Evolutionary conservation across 1,140 invertebrate species (phyloP).

Genomic region (Pantala flavescens): DNA sequence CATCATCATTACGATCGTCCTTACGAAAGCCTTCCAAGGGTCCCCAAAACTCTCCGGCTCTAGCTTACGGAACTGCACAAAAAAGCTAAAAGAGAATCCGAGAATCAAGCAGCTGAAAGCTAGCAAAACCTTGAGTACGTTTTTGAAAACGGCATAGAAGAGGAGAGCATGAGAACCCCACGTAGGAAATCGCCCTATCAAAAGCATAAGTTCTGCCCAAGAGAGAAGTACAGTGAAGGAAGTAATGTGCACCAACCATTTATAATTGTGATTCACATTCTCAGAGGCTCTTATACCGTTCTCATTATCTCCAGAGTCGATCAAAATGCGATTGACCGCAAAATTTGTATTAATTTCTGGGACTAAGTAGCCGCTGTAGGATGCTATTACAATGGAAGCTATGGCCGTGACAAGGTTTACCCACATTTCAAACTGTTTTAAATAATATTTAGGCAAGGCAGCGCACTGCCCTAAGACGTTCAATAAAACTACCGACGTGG

Average conservation of each 20-base stretch:
- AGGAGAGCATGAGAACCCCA: constrained; percentile 42
- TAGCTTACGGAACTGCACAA: constrained; percentile 37
- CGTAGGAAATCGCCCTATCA: constrained; percentile 39
- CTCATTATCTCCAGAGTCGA: not conserved
- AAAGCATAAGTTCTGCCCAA: constrained; percentile 43
- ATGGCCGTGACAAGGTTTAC: not conserved
- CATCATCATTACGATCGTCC: constrained; percentile 48
- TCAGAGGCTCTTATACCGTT: not conserved
- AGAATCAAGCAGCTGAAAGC: constrained; percentile 43
- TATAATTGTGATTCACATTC: constrained; percentile 17
- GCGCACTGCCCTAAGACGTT: constrained; percentile 14
- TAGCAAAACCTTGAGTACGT: constrained; percentile 39
- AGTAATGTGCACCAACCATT: constrained; percentile 31
- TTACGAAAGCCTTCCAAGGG: constrained; percentile 37
- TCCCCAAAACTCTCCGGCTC: constrained; percentile 34
- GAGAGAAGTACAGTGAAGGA: constrained; percentile 38
- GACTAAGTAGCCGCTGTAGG: not conserved
- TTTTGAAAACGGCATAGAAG: constrained; percentile 39
- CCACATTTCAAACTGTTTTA: constrained; percentile 23
- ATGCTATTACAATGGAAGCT: not conserved
- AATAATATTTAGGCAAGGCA: constrained; percentile 3
- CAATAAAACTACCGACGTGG: constrained; percentile 17
- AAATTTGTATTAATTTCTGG: not conserved
- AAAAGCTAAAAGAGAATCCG: constrained; percentile 45
- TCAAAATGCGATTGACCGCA: too few relatives aligned